Evolutionary conservation across 2,113 vertebrate genomes (phyloP), one percentile per base, ranked within the genome.

Genomic region (Lophochroa leadbeateri): DNA sequence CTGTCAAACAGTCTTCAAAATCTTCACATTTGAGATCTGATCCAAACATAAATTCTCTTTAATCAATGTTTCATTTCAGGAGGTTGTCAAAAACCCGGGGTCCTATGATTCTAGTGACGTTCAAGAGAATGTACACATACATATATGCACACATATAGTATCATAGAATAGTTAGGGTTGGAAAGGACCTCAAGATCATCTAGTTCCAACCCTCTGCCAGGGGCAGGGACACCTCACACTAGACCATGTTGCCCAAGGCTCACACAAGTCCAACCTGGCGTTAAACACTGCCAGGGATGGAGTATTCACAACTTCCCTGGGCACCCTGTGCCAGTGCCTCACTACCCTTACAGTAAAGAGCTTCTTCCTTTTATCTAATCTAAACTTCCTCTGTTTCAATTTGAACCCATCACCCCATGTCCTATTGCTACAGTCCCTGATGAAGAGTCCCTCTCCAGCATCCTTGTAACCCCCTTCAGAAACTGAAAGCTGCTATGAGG

Each of bases 31-130:
- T 85, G 20, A 74, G 33, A 52, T 74, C 46, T 88, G 25, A 12
- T 20, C 79, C 61, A 49, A 77, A 83, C 16, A 83, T 70, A 94
- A 92, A 83, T 82, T 69, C 25, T 53, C 13, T 77, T 49, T 43
- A 88, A 86, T n/a, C n/a, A 58, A 46, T 19, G 13, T 9, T 28
- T 11, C n/a, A 67, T 88, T 94, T 82, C 85, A 52, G 41, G 6
- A 76, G 7, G n/a, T 23, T 81, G 46, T 58, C 10, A 61, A 61
- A 85, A 11, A 4, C 17, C 13, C 16, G 20, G n/a, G 4, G 58
- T 85, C 43, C n/a, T 70, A 29, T 21, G 21, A 10, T 88, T 82
- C 43, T 44, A 65, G 11, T 46, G 44, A 80, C 82, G 47, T 41
- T 76, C 46, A 55, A 35, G 65, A 58, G 19, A 44, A 58, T 12